Evolutionary conservation across 2,888 invertebrate genomes (phyloP), one percentile per base, ranked within the genome.

Genomic region (Aricia artaxerxes): DNA sequence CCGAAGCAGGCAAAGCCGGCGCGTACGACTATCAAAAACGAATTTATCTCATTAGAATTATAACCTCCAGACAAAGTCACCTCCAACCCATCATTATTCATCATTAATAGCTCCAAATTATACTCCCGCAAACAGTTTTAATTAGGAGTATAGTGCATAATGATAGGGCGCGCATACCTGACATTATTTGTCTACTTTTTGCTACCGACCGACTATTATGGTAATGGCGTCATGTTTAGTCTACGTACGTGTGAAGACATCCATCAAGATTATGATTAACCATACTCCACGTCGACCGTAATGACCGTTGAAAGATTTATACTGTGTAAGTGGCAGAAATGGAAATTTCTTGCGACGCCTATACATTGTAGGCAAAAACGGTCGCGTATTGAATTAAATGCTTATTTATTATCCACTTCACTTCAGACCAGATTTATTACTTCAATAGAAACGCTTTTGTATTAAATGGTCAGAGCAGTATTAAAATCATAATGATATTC

Each of bases 191-290:
- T 84, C 83, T 83, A 83, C 82, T 84, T 84, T 85, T 82, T 83
- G 85, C 85, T 85, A 84, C 84, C 81, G 82, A 76, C 31, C 35
- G 16, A 31, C 75, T 49, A 35, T 76, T 76, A 76, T 76, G 11
- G 83, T 87, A 87, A 89, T 89, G 88, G 88, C 87, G 85, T 86
- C 85, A 84, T 89, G 87, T 88, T 91, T 89, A 89, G 90, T 88
- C 89, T 86, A 80, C 79, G 81, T 80, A 80, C 79, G 82, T 80
- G 83, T 86, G 85, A 85, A 82, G 84, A 84, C 82, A 81, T 85
- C 84, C 81, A 82, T 85, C 86, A 84, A 72, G 69, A 75, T 49
- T 75, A 75, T 75, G 75, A 75, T 49, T 75, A 75, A 49, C 75
- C 13, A 73, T 40, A 73, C 44, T 44, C 40, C 11, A 73, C 73